Conservation (phyloP, 2,113 vertebrate genomes). For the Genyomyrus donnyi region DNA sequence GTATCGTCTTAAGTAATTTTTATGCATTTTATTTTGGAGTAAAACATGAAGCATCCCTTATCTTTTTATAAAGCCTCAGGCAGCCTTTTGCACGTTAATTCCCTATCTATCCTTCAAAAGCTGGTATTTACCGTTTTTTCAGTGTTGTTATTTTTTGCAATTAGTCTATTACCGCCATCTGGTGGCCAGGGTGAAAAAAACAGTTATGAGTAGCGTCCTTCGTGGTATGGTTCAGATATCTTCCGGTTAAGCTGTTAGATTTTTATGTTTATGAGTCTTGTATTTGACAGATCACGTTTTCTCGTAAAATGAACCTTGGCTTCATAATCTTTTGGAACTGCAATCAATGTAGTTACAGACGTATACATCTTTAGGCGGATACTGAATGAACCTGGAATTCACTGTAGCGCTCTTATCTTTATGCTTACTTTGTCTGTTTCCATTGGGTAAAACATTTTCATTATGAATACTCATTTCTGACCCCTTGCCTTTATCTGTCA, state of each 20-base stretch:
- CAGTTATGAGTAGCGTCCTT: neutral
- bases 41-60: neutral
- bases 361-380: neutral
- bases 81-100: neutral
- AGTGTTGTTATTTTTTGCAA: neutral
- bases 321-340: neutral
- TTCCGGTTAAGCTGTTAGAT: neutral
- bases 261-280: neutral
- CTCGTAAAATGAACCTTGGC: neutral
- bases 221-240: neutral
- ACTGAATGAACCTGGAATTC: neutral
- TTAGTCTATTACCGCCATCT: constrained; percentile 50
- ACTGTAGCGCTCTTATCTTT: neutral
- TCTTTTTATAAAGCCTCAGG: neutral
- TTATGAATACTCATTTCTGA: neutral
- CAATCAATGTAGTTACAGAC: neutral
- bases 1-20: neutral
- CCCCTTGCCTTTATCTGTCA: neutral
- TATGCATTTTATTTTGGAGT: neutral
- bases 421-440: neutral
- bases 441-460: neutral
- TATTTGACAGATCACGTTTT: neutral
- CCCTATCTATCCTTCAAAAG: neutral
- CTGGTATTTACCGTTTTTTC: neutral
- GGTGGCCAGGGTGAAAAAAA: constrained; percentile 32